These are phyloP conservation scores for Plebejus anna DNA, from an alignment of 2,888 invertebrate species.

Conservation along the genomic window DNA sequence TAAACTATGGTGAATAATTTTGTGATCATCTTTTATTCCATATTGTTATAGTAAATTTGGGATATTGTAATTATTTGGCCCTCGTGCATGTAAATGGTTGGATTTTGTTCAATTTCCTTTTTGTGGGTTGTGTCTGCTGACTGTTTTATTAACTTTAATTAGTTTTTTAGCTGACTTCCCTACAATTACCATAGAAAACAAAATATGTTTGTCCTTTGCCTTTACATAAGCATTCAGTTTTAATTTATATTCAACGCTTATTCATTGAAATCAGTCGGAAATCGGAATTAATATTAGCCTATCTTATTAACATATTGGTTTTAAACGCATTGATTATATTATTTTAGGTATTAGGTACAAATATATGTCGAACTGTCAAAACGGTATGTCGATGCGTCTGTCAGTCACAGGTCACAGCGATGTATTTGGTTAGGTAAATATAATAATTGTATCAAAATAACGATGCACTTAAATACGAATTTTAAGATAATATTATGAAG, in stretches of 20 bases:
- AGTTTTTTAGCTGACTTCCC: neutral
- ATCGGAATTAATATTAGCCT: neutral
- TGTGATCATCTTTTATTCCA: slow-evolving; percentile 22
- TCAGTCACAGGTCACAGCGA: neutral
- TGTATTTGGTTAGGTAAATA: neutral
- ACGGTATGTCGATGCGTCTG: neutral
- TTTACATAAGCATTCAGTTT: neutral
- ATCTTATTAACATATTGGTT: no score
- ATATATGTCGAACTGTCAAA: neutral
- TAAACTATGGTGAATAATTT: slow-evolving; percentile 11
- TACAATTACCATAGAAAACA: neutral
- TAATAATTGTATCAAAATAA: neutral
- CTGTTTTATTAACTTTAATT: slow-evolving; percentile 7
- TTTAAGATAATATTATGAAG: neutral
- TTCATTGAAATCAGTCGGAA: neutral
- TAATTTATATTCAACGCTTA: neutral
- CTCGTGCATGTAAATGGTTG: neutral
- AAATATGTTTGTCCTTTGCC: neutral
- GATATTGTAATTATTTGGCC: neutral
- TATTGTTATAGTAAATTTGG: slow-evolving; percentile 19
- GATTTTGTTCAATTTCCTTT: neutral
- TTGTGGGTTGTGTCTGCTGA: neutral
- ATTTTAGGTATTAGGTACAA: neutral
- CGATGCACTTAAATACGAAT: no score
- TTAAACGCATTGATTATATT: neutral